Evolutionary conservation across 2,113 vertebrate species (phyloP).

Genomic region (Mohoua ochrocephala): DNA sequence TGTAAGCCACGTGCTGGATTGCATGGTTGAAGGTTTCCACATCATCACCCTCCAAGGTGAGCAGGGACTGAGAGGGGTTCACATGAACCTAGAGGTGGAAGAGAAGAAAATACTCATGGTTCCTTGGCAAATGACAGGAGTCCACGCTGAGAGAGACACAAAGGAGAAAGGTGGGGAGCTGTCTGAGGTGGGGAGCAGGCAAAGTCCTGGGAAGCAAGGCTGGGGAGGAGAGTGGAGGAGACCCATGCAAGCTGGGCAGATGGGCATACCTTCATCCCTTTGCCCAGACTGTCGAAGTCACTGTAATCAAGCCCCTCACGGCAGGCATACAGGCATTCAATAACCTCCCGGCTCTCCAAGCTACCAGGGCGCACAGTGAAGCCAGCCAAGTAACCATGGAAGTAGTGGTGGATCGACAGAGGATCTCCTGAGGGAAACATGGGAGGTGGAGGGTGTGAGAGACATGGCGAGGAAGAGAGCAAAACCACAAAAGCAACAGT

Average conservation of each 20-base stretch:
- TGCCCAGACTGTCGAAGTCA: slow-evolving; percentile 96
- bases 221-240: slow-evolving; percentile 1
- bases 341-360: slow-evolving; percentile 95
- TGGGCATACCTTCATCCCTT: slow-evolving; percentile 94
- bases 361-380: slow-evolving; percentile 93
- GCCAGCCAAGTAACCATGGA: slow-evolving; percentile 94
- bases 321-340: slow-evolving; percentile 97
- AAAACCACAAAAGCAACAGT: neutral
- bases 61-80: slow-evolving; percentile 94
- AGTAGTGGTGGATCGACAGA: slow-evolving; percentile 85
- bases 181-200: slow-evolving; percentile 13
- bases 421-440: slow-evolving; percentile 78
- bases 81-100: slow-evolving; percentile 84
- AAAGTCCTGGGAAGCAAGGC: slow-evolving; percentile 26
- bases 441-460: slow-evolving; percentile 64
- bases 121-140: neutral
- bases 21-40: slow-evolving; percentile 96
- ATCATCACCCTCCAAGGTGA: slow-evolving; percentile 94
- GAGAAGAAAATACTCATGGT: neutral
- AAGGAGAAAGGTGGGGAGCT: neutral
- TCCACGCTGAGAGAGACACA: neutral
- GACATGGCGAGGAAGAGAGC: neutral
- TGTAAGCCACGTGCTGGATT: slow-evolving; percentile 96
- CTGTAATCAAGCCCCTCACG: slow-evolving; percentile 97
- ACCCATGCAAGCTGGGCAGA: slow-evolving; percentile 56